These are phyloP conservation scores for Phalera bucephala DNA, from an alignment of 2,888 invertebrate species.

Conservation along the genomic window DNA sequence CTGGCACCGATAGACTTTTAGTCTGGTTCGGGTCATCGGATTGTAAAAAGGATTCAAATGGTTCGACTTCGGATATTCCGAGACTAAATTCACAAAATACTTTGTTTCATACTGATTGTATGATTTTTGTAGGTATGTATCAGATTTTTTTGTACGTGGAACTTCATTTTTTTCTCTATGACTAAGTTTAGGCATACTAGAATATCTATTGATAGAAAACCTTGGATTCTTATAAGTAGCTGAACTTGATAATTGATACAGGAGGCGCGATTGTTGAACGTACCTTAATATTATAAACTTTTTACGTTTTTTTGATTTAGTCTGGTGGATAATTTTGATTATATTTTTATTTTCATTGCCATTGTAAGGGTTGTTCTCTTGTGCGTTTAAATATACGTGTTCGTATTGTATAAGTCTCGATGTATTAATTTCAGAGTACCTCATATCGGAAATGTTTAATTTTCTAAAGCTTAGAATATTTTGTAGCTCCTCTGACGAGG, in stretches of 20 bases:
- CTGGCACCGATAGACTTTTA: slow-evolving; percentile 1
- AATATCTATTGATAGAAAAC: slow-evolving; percentile 2
- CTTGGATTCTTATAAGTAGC: not conserved
- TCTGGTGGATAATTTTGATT: slow-evolving; percentile 21
- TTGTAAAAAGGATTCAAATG: not conserved
- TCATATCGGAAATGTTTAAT: not conserved
- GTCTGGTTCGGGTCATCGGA: slow-evolving; percentile 2
- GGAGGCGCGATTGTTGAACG: not conserved
- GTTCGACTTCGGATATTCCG: not conserved
- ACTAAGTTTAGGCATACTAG: slow-evolving; percentile 8
- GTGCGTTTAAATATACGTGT: not conserved
- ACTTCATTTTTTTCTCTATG: slow-evolving; percentile 1
- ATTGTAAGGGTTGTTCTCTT: slow-evolving; percentile 7
- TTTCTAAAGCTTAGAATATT: not conserved
- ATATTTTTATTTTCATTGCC: slow-evolving; percentile 15
- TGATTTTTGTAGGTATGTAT: not conserved
- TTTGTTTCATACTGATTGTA: slow-evolving; percentile 1
- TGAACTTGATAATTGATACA: not conserved
- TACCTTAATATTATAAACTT: slow-evolving; percentile 16
- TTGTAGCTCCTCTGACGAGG: slow-evolving; percentile 1
- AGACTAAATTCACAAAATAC: slow-evolving; percentile 6
- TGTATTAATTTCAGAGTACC: not conserved
- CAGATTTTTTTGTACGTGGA: slow-evolving; percentile 8
- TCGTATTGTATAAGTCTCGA: not conserved
- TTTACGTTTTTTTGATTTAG: slow-evolving; percentile 18